A percentile compares a stretch with the other conserved stretches of the same genome.
phyloP scores from a whole-genome alignment of 2,113 vertebrate species.

The Lophura nycthemera region DNA sequence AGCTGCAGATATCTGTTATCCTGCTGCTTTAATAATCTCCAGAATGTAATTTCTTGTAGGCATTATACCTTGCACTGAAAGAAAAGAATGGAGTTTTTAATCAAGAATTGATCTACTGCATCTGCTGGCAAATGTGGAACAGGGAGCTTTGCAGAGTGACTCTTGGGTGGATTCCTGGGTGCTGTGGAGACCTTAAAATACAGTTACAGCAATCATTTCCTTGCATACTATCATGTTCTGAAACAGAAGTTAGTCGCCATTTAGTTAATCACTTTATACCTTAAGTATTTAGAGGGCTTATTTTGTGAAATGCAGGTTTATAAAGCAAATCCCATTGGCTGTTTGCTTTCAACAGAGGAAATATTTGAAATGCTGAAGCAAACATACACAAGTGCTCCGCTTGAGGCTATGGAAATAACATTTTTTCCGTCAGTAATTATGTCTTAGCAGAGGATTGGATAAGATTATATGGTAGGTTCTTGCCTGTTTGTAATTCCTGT shows the following conservation, averaged over 20 bases:
- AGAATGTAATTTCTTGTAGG: not conserved
- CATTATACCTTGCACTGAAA: not conserved
- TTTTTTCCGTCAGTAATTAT: not conserved
- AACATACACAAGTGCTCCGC: not conserved
- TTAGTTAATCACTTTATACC: not conserved
- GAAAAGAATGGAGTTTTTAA: not conserved
- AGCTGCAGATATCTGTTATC: not conserved
- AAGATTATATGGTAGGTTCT: not conserved
- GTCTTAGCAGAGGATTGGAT: not conserved
- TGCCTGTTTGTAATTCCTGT: not conserved
- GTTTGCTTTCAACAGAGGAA: not conserved
- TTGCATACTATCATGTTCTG: not conserved
- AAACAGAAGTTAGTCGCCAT: conserved; percentile 1
- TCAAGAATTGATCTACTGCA: not conserved
- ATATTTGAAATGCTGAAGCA: conserved; percentile 9
- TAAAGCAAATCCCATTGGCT: not conserved
- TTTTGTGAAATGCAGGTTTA: not conserved
- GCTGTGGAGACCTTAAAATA: not conserved
- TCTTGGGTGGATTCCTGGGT: not conserved
- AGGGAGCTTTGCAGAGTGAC: not conserved
- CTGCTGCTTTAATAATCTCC: not conserved
- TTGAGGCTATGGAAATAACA: not conserved
- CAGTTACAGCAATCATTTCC: not conserved
- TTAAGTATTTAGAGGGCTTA: not conserved
- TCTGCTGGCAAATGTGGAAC: not conserved